phyloP scores from a whole-genome alignment of 1,140 invertebrate species.

The Hermetia illucens region DNA sequence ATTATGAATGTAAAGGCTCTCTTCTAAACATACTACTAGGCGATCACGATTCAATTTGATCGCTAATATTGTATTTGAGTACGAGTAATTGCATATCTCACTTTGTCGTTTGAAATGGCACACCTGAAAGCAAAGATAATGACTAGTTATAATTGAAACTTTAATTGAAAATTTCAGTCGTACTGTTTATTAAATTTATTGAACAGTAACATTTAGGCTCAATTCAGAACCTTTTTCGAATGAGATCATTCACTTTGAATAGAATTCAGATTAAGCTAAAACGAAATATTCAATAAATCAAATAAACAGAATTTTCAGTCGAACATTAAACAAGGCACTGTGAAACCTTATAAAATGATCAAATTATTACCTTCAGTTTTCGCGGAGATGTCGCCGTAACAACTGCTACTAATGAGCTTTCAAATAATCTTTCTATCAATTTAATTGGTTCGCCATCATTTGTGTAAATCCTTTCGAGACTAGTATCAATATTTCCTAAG shows the following conservation, averaged over 20 bases:
- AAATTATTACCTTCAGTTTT: slow-evolving; percentile 68
- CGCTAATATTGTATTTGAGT: slow-evolving; percentile 91
- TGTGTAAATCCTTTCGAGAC: slow-evolving; percentile 72
- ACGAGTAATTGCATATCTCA: slow-evolving; percentile 98
- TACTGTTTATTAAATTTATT: not conserved
- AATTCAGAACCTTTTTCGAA: slow-evolving; percentile 1
- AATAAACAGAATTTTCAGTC: no score
- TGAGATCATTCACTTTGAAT: not conserved
- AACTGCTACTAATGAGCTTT: slow-evolving; percentile 89
- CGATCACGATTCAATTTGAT: slow-evolving; percentile 91
- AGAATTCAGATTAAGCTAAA: no score
- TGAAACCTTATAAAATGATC: no score
- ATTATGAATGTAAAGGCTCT: slow-evolving; percentile 97
- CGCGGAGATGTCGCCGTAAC: slow-evolving; percentile 84
- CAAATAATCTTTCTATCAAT: slow-evolving; percentile 91
- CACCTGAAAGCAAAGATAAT: slow-evolving; percentile 34
- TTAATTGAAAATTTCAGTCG: not conserved
- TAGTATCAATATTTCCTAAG: slow-evolving; percentile 64
- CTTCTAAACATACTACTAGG: slow-evolving; percentile 93
- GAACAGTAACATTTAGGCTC: not conserved
- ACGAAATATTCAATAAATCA: no score
- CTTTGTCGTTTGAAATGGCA: slow-evolving; percentile 97
- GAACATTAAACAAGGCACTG: no score
- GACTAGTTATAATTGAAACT: not conserved
- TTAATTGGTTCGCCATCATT: slow-evolving; percentile 66